Percentiles rank a stretch among this genome's conserved stretches.
Evolutionary conservation across 2,888 invertebrate species (phyloP).

Genomic region (Argyra leucocephala): DNA sequence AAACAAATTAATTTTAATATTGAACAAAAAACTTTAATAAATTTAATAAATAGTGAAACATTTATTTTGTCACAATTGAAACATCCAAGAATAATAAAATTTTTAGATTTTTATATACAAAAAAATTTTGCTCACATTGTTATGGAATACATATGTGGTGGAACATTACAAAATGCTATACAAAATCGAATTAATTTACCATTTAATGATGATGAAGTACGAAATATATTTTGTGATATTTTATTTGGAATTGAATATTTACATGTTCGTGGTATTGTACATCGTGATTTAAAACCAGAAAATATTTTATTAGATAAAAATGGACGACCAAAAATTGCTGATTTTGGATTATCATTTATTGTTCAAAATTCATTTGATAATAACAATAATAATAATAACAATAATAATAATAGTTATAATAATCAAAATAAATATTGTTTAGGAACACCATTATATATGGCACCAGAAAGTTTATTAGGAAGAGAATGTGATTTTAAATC

Average conservation of each 20-base stretch:
- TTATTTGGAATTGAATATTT: slow-evolving; percentile 40
- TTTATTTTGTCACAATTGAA: slow-evolving; percentile 39
- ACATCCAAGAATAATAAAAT: slow-evolving; percentile 38
- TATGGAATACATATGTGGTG: slow-evolving; percentile 38
- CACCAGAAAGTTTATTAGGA: slow-evolving; percentile 59
- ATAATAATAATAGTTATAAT: slow-evolving; percentile 17
- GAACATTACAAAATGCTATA: slow-evolving; percentile 35
- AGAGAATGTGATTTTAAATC: slow-evolving; percentile 59
- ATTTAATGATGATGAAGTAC: slow-evolving; percentile 28
- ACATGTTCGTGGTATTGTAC: slow-evolving; percentile 44
- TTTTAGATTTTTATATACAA: slow-evolving; percentile 33
- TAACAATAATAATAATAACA: background rate
- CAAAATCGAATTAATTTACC: slow-evolving; percentile 8
- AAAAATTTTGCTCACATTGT: slow-evolving; percentile 35
- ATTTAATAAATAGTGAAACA: slow-evolving; percentile 35
- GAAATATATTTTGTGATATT: slow-evolving; percentile 43
- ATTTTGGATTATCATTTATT: slow-evolving; percentile 51
- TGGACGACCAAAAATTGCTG: slow-evolving; percentile 61
- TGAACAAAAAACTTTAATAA: slow-evolving; percentile 28
- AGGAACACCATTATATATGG: slow-evolving; percentile 66
- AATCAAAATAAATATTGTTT: slow-evolving; percentile 38
- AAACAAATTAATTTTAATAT: slow-evolving; percentile 36
- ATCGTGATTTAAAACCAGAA: slow-evolving; percentile 63
- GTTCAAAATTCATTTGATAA: slow-evolving; percentile 10
- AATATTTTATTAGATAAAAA: slow-evolving; percentile 59